phyloP scores from a whole-genome alignment of 2,888 invertebrate species.

The Aspidiotus rigidus region DNA sequence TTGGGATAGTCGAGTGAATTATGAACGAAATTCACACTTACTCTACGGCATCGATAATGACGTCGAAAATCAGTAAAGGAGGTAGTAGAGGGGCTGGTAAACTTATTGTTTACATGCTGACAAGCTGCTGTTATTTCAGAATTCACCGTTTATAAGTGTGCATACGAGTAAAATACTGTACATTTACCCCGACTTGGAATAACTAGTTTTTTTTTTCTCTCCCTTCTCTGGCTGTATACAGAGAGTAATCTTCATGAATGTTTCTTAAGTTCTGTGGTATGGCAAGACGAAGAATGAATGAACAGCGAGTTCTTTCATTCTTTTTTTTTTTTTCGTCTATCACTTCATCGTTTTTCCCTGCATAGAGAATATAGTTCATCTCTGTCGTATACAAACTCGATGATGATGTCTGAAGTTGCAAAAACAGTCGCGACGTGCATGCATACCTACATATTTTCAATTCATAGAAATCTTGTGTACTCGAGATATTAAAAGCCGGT shows the following conservation, averaged over 20 bases:
- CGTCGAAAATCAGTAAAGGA: conserved; percentile 7
- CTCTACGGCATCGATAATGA: background rate
- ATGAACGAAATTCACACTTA: conserved; percentile 13
- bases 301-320: conserved; percentile 5
- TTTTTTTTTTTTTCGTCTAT: background rate
- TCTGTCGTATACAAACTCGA: conserved; percentile 6
- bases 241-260: conserved; percentile 22
- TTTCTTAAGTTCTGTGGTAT: conserved; percentile 21
- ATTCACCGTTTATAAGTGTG: conserved; percentile 23
- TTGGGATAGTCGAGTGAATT: conserved; percentile 18
- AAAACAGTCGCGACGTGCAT: no score
- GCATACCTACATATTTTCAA: no score
- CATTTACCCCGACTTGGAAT: conserved; percentile 9
- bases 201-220: conserved; percentile 24
- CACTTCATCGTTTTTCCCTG: background rate
- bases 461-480: no score
- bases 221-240: background rate
- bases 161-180: conserved; percentile 22
- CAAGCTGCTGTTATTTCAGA: conserved; percentile 26
- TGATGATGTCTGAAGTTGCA: no score
- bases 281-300: conserved; percentile 18
- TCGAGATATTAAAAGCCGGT: no score
- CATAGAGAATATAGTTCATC: no score
- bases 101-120: conserved; percentile 9
- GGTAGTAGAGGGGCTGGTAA: background rate